Percentiles rank a stretch among this genome's conserved stretches.
Conservation (phyloP, 2,113 vertebrate genomes). For the Maccullochella peelii region DNA sequence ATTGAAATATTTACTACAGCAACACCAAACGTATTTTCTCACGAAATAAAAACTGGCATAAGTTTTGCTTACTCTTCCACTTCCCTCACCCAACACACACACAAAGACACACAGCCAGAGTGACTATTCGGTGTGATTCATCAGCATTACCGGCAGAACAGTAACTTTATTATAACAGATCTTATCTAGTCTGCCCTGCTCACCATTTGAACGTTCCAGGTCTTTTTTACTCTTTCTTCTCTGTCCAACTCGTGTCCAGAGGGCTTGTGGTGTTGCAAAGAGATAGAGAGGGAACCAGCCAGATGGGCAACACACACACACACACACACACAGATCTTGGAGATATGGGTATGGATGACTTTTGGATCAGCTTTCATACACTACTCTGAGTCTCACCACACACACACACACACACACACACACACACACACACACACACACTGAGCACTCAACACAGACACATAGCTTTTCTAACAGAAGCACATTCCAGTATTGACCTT, state of each 20-base stretch:
- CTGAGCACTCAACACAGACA: background rate
- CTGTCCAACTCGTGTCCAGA: constrained; percentile 66
- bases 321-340: constrained; percentile 25
- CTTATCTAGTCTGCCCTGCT: constrained; percentile 65
- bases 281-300: constrained; percentile 57
- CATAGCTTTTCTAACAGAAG: background rate
- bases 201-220: constrained; percentile 60
- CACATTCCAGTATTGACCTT: background rate
- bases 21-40: constrained; percentile 1
- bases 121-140: constrained; percentile 70
- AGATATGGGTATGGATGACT: constrained; percentile 56
- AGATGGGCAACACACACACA: constrained; percentile 63
- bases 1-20: background rate
- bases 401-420: background rate
- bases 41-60: constrained; percentile 11
- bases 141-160: constrained; percentile 73
- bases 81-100: constrained; percentile 9
- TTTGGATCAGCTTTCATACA: constrained; percentile 35
- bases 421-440: background rate
- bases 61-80: background rate
- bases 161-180: constrained; percentile 79
- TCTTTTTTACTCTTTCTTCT: constrained; percentile 66
- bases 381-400: constrained; percentile 31
- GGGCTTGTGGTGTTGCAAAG: constrained; percentile 60
- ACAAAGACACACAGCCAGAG: constrained; percentile 31